Evolutionary conservation across 1,140 invertebrate genomes (phyloP), one percentile per base, ranked within the genome.

Genomic region (Hydropsyche tenuis): DNA sequence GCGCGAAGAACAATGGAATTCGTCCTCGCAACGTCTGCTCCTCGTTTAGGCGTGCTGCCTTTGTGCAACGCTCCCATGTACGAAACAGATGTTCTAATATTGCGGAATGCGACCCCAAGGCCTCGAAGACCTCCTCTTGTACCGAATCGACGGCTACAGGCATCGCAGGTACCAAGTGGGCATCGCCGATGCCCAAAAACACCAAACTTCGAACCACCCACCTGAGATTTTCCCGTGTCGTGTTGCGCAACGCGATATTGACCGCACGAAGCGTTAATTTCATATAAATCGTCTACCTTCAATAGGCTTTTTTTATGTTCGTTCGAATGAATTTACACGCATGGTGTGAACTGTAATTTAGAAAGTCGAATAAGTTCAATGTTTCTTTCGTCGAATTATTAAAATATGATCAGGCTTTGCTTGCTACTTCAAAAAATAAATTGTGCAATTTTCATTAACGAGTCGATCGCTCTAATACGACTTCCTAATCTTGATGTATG

Each of bases 71-170:
- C 16, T n/a, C 7, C 9, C 9, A 42, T 37, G 27, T 65, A 43
- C n/a, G 66, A 69, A 69, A 69, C 66, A 69, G 66, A 69, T 69
- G 66, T 69, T 69, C 66, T 69, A 53, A 69, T 69, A 69, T 69
- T 69, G 63, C 63, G 63, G 63, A 66, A 66, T 66, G 63, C 63
- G 42, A 66, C 27, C 63, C 30, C 66, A 69, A 69, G 66, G 66
- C 45, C 66, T 69, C 30, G 7, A 7, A 69, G 65, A 69, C 66
- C 45, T 45, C 18, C 25, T 23, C 43, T 69, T 4, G n/a, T 27
- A 51, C 42, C 43, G 65, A 22, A 1, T 60, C 3, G 18, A 51
- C 46, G n/a, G n/a, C n/a, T n/a, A n/a, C n/a, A n/a, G 48, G 12
- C 48, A 4, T 37, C 20, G 60, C 4, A 12, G 60, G 46, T 51